Evolutionary conservation across 1,140 invertebrate species (phyloP), one percentile per base, ranked within the genome.

Genomic region (Parapsyche elsis): DNA sequence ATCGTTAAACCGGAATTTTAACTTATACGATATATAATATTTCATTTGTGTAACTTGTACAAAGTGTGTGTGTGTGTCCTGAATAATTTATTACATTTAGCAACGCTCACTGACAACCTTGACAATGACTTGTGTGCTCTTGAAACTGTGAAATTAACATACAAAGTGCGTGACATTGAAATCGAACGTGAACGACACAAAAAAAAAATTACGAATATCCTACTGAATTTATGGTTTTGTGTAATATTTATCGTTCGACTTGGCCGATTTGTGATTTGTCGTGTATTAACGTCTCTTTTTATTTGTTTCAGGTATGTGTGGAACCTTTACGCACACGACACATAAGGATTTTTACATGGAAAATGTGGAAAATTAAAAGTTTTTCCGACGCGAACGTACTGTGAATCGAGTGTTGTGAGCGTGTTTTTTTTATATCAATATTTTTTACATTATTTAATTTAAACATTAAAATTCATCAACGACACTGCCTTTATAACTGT

Each of bases 121-220:
- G 64, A 67, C 64, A 67, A 67, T 67, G 64, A 67, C 64, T 67
- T 67, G 21, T 67, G 64, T 67, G 24, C 64, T 26, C 24, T 67
- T 67, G 64, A 30, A 67, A 67, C 21, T 67, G 4, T 26, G 21
- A 30, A 67, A 67, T 67, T 67, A 26, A 26, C 64, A 67, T 67
- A 67, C 14, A 67, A 67, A 67, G 24, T 67, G 64, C 64, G 64
- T 67, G 64, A 67, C 64, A 67, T 67, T 67, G 64, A 67, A 67
- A 67, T 23, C 64, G 64, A 67, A 26, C 19, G 24, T 12, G 64
- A 10, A 61, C 16, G n/a, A 19, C n/a, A 19, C 2, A 38, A 19
- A 19, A 21, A 61, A 61, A 61, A 61, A n/a, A 61, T 61, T 21
- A 61, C 9, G 21, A 16, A 61, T 4, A 19, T 61, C 16, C 5